Evolutionary conservation across 2,888 invertebrate genomes (phyloP).

Genomic region (Dinocampus coccinellae): DNA sequence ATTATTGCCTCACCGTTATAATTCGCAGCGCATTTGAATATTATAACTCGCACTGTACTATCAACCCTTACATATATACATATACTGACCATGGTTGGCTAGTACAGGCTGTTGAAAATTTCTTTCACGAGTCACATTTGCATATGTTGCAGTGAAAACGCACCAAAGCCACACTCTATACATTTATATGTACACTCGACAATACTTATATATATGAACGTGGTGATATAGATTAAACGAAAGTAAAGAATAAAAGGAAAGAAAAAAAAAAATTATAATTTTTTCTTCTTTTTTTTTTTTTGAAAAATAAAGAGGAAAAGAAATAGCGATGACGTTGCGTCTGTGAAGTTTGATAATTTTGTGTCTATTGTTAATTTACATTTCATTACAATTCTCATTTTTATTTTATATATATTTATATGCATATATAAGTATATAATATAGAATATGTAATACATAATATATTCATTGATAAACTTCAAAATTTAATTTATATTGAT

Average conservation of each 20-base stretch:
- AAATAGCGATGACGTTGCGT: background rate
- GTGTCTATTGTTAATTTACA: background rate
- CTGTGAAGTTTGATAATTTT: background rate
- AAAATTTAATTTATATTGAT: too few relatives aligned
- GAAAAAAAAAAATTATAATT: background rate
- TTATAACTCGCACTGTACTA: constrained; percentile 38
- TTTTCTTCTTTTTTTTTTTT: too few relatives aligned
- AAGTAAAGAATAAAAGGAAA: background rate
- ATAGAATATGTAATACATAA: too few relatives aligned
- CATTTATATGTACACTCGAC: constrained; percentile 12
- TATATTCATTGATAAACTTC: too few relatives aligned
- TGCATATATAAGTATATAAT: too few relatives aligned
- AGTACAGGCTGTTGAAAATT: background rate
- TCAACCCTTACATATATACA: background rate
- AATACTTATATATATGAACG: constrained; percentile 1
- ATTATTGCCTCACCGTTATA: constrained; percentile 29
- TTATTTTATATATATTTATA: background rate
- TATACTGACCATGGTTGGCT: background rate
- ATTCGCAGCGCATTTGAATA: constrained; percentile 48
- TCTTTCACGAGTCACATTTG: constrained; percentile 37
- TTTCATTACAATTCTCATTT: background rate
- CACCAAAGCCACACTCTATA: constrained; percentile 39
- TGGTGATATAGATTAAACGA: constrained; percentile 4
- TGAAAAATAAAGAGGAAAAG: too few relatives aligned
- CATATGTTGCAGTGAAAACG: constrained; percentile 46